These are phyloP conservation scores for Parasteatoda lunata DNA, from an alignment of 2,888 invertebrate genomes.

Conservation along the genomic window DNA sequence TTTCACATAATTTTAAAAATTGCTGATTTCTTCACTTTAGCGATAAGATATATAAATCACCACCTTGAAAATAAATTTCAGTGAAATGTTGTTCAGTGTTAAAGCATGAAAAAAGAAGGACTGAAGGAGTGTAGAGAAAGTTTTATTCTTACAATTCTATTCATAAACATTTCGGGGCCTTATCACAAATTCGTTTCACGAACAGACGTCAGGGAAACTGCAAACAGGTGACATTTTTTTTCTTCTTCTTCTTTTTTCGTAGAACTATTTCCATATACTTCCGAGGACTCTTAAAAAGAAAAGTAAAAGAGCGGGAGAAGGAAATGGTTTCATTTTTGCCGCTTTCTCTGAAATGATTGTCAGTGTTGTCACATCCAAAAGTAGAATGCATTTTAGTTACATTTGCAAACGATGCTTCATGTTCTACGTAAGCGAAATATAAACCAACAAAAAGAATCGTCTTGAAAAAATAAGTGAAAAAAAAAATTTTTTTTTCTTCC, in stretches of 20 bases:
- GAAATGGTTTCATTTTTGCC: not conserved
- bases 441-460: not conserved
- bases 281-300: not conserved
- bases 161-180: conserved; percentile 51
- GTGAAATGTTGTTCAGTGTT: too few species aligned
- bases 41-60: too few species aligned
- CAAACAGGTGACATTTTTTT: conserved; percentile 52
- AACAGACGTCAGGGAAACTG: conserved; percentile 26
- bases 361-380: not conserved
- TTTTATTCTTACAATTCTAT: conserved; percentile 10
- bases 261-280: not conserved
- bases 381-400: not conserved
- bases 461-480: not conserved
- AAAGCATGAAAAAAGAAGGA: too few species aligned
- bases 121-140: too few species aligned
- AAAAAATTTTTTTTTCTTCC: not conserved
- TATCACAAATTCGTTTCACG: conserved; percentile 44
- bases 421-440: too few species aligned
- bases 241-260: conserved; percentile 1
- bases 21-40: too few species aligned
- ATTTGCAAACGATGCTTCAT: not conserved
- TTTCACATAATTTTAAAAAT: too few species aligned
- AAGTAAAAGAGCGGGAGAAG: not conserved
- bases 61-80: too few species aligned
- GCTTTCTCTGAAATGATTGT: not conserved